Conservation (phyloP, 2,113 vertebrate species). For the Erythrolamprus reginae region DNA sequence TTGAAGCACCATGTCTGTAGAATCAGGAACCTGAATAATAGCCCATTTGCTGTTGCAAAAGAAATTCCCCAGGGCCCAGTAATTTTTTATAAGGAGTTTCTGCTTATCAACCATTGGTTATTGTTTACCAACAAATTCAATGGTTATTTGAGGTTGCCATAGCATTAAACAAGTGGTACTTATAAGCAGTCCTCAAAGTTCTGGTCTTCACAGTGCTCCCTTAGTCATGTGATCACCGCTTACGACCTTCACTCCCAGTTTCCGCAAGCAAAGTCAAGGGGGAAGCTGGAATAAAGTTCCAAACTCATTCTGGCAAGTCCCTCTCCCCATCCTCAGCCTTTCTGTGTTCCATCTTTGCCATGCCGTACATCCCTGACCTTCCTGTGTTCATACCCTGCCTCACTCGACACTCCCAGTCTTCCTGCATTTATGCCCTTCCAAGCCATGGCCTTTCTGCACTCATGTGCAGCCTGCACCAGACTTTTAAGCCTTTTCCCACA, state of each 20-base stretch:
- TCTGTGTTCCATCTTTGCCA: neutral
- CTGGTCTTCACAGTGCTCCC: neutral
- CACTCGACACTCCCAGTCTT: neutral
- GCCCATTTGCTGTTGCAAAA: neutral
- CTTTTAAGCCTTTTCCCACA: neutral
- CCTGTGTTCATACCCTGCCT: neutral
- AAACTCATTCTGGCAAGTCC: neutral
- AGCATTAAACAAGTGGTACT: neutral
- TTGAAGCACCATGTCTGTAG: neutral
- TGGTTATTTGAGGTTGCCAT: neutral
- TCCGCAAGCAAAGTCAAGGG: neutral
- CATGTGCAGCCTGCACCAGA: neutral
- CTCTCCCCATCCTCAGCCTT: neutral
- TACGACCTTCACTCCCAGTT: neutral
- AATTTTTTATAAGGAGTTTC: neutral
- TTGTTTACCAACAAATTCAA: neutral
- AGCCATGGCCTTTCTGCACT: neutral
- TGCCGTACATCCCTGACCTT: neutral
- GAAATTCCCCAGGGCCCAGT: neutral
- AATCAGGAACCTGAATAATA: neutral
- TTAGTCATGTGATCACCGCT: neutral
- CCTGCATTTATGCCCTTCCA: neutral
- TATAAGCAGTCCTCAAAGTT: neutral
- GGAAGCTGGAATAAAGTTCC: neutral
- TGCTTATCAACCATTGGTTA: neutral